Conservation (phyloP, 2,888 invertebrate genomes). For the Torymus tubicola region DNA sequence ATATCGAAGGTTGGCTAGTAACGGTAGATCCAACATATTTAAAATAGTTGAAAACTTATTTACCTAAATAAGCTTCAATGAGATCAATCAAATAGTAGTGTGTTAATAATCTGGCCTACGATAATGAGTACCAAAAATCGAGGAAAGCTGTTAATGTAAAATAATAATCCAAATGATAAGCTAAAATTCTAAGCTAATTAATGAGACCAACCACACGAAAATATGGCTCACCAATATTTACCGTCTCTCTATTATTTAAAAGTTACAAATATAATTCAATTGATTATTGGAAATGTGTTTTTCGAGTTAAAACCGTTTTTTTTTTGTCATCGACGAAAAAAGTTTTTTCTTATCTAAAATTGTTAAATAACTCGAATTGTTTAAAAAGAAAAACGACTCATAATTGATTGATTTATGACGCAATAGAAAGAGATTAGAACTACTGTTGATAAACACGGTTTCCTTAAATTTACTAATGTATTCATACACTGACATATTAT, state of each 20-base stretch:
- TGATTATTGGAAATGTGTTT: conserved; percentile 84
- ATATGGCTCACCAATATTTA: conserved; percentile 79
- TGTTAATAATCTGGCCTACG: not conserved
- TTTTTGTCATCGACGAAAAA: too few relatives aligned
- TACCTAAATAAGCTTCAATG: too few relatives aligned
- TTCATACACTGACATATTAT: too few relatives aligned
- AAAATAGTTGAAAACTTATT: not conserved
- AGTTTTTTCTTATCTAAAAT: too few relatives aligned
- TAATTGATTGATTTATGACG: not conserved
- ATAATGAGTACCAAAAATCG: conserved; percentile 68
- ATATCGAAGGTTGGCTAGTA: not conserved
- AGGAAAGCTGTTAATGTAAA: conserved; percentile 79
- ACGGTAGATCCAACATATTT: not conserved
- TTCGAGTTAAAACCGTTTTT: too few relatives aligned
- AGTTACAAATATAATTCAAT: conserved; percentile 80
- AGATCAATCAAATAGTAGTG: not conserved
- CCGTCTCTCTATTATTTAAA: conserved; percentile 79
- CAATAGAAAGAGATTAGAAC: not conserved
- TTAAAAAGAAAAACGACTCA: too few relatives aligned
- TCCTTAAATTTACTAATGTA: too few relatives aligned
- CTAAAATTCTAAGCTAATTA: conserved; percentile 85
- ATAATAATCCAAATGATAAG: conserved; percentile 77
- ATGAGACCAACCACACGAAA: conserved; percentile 80
- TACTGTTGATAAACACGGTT: not conserved
- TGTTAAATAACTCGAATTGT: too few relatives aligned